phyloP scores from a whole-genome alignment of 2,888 invertebrate genomes.

The Caprella mutica region DNA sequence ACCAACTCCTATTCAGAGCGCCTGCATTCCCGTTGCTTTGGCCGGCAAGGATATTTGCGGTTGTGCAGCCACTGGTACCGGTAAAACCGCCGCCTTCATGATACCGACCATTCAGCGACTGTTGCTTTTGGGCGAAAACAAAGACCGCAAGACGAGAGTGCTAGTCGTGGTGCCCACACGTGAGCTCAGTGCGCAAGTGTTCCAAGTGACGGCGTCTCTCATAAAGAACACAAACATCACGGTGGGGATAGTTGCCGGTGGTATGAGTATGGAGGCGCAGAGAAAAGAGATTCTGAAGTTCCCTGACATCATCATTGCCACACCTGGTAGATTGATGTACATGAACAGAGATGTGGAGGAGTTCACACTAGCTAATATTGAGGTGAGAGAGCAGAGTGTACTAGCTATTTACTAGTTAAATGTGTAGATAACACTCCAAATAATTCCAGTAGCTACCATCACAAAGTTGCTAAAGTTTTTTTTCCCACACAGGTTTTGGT shows the following conservation, averaged over 20 bases:
- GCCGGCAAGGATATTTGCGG: constrained; percentile 92
- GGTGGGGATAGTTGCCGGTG: constrained; percentile 73
- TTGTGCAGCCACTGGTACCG: constrained; percentile 85
- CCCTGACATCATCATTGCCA: constrained; percentile 95
- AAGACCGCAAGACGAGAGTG: constrained; percentile 59
- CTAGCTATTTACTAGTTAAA: no score
- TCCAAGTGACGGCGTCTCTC: constrained; percentile 81
- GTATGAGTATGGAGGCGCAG: constrained; percentile 61
- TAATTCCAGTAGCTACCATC: no score
- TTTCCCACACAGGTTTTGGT: constrained; percentile 48
- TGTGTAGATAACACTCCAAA: no score
- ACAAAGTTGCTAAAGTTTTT: no score
- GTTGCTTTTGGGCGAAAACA: constrained; percentile 62
- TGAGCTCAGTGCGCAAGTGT: constrained; percentile 95
- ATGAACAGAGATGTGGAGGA: constrained; percentile 90
- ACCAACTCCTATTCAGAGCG: constrained; percentile 93
- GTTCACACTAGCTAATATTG: constrained; percentile 78
- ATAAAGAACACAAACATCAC: constrained; percentile 63
- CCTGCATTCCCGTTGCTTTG: constrained; percentile 86
- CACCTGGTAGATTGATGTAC: constrained; percentile 94
- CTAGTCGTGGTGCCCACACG: constrained; percentile 91
- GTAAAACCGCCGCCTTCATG: constrained; percentile 98
- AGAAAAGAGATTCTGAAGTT: constrained; percentile 71
- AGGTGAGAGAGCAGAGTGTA: constrained; percentile 55
- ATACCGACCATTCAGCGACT: constrained; percentile 88